Conservation (phyloP, 2,888 invertebrate genomes). For the Pseudoips prasinana region DNA sequence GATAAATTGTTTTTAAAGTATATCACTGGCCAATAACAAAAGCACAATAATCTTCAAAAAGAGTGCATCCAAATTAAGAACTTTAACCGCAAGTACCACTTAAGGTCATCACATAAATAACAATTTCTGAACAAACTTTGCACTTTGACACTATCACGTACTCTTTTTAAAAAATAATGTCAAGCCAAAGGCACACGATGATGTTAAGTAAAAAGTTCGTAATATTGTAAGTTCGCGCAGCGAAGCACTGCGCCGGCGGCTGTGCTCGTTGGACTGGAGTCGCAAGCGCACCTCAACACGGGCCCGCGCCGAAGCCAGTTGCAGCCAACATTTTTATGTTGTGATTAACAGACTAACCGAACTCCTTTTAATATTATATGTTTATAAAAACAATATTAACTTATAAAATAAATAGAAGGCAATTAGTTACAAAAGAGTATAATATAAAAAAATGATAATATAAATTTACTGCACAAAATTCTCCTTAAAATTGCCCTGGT, state of each 20-base stretch:
- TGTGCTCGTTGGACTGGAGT: constrained; percentile 70
- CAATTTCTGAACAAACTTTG: constrained; percentile 25
- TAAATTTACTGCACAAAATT: no score
- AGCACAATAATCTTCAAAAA: constrained; percentile 39
- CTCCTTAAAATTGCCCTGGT: no score
- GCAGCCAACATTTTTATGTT: constrained; percentile 48
- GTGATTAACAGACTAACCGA: no score
- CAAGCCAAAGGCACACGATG: constrained; percentile 39
- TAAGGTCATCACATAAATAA: constrained; percentile 46
- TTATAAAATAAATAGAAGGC: no score
- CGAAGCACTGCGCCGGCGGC: constrained; percentile 56
- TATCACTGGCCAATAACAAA: constrained; percentile 25
- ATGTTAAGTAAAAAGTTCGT: constrained; percentile 56
- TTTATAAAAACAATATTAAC: no score
- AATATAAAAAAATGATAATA: no score
- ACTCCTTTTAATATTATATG: no score
- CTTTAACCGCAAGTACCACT: constrained; percentile 66
- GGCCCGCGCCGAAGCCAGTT: constrained; percentile 51
- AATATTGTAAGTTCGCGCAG: constrained; percentile 47
- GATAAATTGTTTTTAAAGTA: constrained; percentile 25
- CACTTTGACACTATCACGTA: constrained; percentile 48
- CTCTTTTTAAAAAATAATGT: constrained; percentile 27
- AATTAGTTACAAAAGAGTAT: no score
- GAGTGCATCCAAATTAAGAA: constrained; percentile 53
- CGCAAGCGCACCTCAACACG: constrained; percentile 66